Conservation (phyloP, 2,797 vertebrate genomes). For the Otolemur crassicaudatus region DNA sequence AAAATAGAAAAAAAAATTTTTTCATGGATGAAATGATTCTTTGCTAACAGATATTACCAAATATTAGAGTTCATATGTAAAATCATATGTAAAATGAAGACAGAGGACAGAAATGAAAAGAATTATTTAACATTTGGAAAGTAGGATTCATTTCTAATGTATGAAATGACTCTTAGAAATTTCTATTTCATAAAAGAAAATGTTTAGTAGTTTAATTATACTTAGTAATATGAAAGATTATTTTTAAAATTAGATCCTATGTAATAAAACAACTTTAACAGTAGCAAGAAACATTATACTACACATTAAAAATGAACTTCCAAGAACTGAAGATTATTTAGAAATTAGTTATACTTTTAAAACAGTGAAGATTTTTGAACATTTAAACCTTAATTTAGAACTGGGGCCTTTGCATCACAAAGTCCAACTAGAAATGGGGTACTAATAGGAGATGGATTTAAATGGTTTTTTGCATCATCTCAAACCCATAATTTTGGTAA, state of each 20-base stretch:
- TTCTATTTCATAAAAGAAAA: neutral
- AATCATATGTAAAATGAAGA: conserved; percentile 21
- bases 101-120: neutral
- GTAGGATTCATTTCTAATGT: neutral
- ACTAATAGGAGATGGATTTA: neutral
- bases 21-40: neutral
- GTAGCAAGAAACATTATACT: neutral
- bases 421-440: neutral
- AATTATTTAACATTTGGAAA: conserved; percentile 16
- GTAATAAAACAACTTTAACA: conserved; percentile 27
- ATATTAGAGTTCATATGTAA: neutral
- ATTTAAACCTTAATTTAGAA: conserved; percentile 31
- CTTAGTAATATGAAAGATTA: neutral
- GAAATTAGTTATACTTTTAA: neutral
- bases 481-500: conserved; percentile 29
- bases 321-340: neutral
- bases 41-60: neutral
- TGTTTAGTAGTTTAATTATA: conserved; percentile 8
- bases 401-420: neutral
- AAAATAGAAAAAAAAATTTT: neutral
- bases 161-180: conserved; percentile 9
- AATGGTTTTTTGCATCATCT: neutral
- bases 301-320: conserved; percentile 1
- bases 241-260: conserved; percentile 37
- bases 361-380: neutral